These are phyloP conservation scores for Megalops atlanticus DNA, from an alignment of 2,113 vertebrate species.

Conservation along the genomic window DNA sequence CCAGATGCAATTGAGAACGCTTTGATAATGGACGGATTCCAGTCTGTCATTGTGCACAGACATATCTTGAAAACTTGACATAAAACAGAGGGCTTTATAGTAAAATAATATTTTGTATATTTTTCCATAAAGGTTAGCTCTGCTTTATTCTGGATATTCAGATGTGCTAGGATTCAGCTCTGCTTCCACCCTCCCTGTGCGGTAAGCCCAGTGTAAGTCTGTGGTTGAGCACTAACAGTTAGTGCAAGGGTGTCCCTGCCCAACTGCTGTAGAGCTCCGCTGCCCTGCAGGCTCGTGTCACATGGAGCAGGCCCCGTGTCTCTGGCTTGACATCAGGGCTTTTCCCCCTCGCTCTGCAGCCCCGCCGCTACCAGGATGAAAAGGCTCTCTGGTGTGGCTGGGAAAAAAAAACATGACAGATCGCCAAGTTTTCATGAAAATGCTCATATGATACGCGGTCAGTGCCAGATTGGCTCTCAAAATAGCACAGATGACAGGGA, in stretches of 20 bases:
- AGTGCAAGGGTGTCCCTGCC: constrained; percentile 30
- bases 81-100: neutral
- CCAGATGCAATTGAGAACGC: neutral
- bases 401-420: neutral
- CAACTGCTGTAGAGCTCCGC: neutral
- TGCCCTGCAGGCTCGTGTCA: no score
- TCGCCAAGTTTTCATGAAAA: neutral
- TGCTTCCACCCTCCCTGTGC: no score
- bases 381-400: neutral
- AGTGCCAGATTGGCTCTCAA: constrained; percentile 10
- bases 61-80: neutral
- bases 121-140: no score
- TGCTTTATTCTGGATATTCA: no score
- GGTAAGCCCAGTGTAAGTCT: no score
- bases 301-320: neutral
- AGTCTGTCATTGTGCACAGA: neutral
- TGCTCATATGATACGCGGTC: neutral
- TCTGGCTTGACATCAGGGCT: neutral
- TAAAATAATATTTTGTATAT: no score
- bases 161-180: no score
- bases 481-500: neutral
- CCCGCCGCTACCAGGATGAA: neutral
- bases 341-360: neutral
- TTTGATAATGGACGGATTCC: neutral
- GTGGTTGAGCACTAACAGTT: neutral